These are phyloP conservation scores for Campoletis sonorensis DNA, from an alignment of 1,140 invertebrate genomes.

Conservation along the genomic window DNA sequence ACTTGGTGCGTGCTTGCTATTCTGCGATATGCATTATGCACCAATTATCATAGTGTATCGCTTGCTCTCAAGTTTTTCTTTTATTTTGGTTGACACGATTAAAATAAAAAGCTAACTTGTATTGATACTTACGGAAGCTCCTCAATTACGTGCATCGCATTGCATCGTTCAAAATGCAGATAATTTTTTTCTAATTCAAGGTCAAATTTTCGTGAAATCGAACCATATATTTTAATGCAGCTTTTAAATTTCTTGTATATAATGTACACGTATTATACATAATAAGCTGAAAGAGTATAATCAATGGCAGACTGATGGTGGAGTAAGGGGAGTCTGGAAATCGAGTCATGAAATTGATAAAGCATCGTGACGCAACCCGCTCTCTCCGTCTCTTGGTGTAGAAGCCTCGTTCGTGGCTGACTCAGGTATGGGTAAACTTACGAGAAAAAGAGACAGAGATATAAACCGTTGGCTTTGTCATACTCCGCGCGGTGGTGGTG, in stretches of 20 bases:
- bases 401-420: constrained; percentile 8
- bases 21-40: no score
- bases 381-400: neutral
- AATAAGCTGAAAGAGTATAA: neutral
- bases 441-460: neutral
- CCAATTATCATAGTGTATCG: no score
- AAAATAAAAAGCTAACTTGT: no score
- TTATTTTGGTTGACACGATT: no score
- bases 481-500: neutral
- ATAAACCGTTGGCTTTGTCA: neutral
- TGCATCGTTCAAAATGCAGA: no score
- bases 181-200: no score
- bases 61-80: no score
- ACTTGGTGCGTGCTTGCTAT: no score
- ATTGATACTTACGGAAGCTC: no score
- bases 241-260: neutral
- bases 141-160: no score
- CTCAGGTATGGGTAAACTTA: constrained; percentile 4
- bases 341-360: constrained; percentile 37
- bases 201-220: neutral
- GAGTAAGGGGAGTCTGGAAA: neutral
- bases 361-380: neutral
- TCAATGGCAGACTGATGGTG: neutral
- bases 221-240: neutral
- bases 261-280: neutral